Percentiles rank a stretch among this genome's conserved stretches.
These are phyloP conservation scores for Cerastis rubricosa DNA, from an alignment of 2,888 invertebrate species.

Conservation along the genomic window DNA sequence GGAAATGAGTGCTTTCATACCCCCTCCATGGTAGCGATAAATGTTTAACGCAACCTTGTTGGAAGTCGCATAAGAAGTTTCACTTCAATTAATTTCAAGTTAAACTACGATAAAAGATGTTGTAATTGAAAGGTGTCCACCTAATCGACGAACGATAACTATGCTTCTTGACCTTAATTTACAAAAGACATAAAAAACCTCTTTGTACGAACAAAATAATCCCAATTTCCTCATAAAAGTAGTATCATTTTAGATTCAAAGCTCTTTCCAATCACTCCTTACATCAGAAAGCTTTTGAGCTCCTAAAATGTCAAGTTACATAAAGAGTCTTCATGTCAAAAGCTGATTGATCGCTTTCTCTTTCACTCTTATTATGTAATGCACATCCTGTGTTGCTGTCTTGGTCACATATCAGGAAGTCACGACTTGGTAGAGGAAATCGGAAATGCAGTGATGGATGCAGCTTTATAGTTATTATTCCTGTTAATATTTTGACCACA, in stretches of 20 bases:
- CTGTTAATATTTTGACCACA: constrained; percentile 40
- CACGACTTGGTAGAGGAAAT: constrained; percentile 62
- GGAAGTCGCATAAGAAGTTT: too few species aligned
- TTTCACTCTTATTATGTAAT: constrained; percentile 65
- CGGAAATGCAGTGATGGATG: constrained; percentile 60
- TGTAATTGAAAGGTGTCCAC: constrained; percentile 8
- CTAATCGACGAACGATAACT: constrained; percentile 30
- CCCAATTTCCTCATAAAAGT: constrained; percentile 20
- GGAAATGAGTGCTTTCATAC: too few species aligned
- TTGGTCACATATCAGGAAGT: constrained; percentile 60
- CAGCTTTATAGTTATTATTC: constrained; percentile 20
- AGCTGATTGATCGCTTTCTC: constrained; percentile 66
- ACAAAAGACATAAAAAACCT: neutral
- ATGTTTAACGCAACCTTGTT: too few species aligned
- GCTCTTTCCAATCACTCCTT: constrained; percentile 31
- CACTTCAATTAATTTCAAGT: constrained; percentile 18
- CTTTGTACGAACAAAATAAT: constrained; percentile 16
- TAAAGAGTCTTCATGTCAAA: constrained; percentile 61
- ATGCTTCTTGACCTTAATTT: neutral
- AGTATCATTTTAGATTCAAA: constrained; percentile 24
- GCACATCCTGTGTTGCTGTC: constrained; percentile 54
- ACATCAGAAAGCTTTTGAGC: constrained; percentile 53
- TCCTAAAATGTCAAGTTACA: constrained; percentile 63
- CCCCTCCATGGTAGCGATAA: too few species aligned
- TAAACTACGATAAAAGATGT: neutral